Evolutionary conservation across 2,113 vertebrate genomes (phyloP).

Genomic region (Ondatra zibethicus): DNA sequence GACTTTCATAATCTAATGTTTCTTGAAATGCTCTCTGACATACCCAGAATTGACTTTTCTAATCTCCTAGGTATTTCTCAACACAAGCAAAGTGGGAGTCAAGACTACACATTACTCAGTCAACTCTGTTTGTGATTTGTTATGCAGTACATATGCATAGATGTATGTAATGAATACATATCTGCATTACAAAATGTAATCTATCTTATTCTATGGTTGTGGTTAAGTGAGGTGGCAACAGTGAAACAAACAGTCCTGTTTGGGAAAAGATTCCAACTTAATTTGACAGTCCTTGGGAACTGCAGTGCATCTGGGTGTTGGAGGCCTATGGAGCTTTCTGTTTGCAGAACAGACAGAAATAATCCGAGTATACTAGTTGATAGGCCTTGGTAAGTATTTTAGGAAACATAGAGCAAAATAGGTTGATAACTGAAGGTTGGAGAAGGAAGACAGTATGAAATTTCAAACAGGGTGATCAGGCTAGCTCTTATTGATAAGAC

Average conservation of each 20-base stretch:
- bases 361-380: background rate
- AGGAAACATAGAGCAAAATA: background rate
- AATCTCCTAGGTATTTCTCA: background rate
- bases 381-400: background rate
- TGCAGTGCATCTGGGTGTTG: background rate
- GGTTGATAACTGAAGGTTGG: background rate
- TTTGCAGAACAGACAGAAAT: background rate
- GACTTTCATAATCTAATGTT: background rate
- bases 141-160: background rate
- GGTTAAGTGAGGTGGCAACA: slow-evolving; percentile 6
- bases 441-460: background rate
- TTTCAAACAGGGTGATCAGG: background rate
- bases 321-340: background rate
- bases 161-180: no score
- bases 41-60: background rate
- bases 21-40: background rate
- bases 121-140: background rate
- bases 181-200: background rate
- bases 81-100: background rate
- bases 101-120: background rate
- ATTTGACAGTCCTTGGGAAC: background rate
- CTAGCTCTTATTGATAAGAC: background rate
- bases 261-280: background rate
- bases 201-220: background rate
- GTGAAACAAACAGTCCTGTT: background rate